Conservation (phyloP, 1,140 invertebrate species). For the Saccostrea echinata region DNA sequence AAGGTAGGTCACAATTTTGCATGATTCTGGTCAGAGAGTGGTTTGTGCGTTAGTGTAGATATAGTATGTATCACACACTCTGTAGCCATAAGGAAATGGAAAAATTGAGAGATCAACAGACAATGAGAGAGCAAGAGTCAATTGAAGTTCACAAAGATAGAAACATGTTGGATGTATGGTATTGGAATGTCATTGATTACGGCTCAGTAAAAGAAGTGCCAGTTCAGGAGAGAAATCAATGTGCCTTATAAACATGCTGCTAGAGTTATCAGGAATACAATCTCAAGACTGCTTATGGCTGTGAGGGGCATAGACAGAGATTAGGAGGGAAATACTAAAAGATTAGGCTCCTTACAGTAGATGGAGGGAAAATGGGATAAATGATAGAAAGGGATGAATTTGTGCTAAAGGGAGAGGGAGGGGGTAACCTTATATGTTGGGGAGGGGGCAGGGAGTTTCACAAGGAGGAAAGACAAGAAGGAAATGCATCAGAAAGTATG, state of each 20-base stretch:
- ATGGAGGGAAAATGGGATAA: not conserved
- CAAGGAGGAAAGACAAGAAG: no score
- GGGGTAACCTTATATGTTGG: not conserved
- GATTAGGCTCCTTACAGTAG: no score
- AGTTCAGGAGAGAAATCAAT: slow-evolving; percentile 19
- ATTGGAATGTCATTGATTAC: slow-evolving; percentile 24
- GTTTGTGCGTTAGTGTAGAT: not conserved
- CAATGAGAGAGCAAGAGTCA: not conserved
- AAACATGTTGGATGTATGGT: slow-evolving; percentile 28
- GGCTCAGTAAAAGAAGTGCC: not conserved
- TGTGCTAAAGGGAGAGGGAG: not conserved
- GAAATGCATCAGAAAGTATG: no score
- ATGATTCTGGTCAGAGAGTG: not conserved
- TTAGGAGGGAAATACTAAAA: not conserved
- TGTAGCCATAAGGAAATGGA: not conserved
- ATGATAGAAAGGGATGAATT: no score
- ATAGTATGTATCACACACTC: not conserved
- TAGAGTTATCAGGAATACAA: not conserved
- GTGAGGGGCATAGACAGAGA: not conserved
- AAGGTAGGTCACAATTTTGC: not conserved
- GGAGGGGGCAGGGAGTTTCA: no score
- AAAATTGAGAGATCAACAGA: not conserved
- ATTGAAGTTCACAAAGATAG: not conserved
- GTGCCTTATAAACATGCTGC: slow-evolving; percentile 5
- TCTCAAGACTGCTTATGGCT: slow-evolving; percentile 1